Evolutionary conservation across 1,140 invertebrate species (phyloP), one percentile per base, ranked within the genome.

Genomic region (Diprion similis): DNA sequence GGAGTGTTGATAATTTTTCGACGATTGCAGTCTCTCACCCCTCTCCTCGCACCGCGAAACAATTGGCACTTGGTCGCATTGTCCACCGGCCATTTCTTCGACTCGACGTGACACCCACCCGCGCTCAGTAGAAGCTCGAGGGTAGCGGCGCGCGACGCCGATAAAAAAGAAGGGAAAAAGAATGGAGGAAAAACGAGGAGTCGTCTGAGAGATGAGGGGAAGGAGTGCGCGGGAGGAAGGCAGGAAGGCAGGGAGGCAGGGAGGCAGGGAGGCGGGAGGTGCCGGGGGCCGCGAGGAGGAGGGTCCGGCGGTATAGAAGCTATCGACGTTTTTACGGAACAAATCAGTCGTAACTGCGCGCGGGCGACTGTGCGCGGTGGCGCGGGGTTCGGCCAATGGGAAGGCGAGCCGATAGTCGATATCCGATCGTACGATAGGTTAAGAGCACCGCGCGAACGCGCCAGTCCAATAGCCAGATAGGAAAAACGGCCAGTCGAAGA

Each of bases 271-370:
- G 69, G 19, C 69, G 8, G 17, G 69, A 68, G 79, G 47, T 19
- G 73, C 37, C 19, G 46, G 46, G 68, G 59, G 66, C 51, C 15
- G 64, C 70, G 68, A 71, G 68, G 46, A 45, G 79, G 77, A 79
- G 80, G 69, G 15, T 17, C 11, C 69, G 46, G 18, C 76, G 78
- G 81, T 86, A 87, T 86, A 86, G 84, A 85, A 84, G 83, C 84
- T 88, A 88, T 88, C 86, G 87, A 88, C 87, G 86, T 88, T 88
- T 88, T 88, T 88, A 87, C 87, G 86, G 87, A 87, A 88, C 87
- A 88, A 87, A 88, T 88, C 87, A 87, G 87, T 88, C 86, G 87
- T 85, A 86, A 87, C 85, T 85, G 81, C 80, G 81, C 84, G 83
- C 84, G 78, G 78, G 84, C 84, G 84, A 84, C 83, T 81, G 82